Conservation (phyloP, 53 echinoderm and acorn worm species). For the Crossaster papposus region DNA sequence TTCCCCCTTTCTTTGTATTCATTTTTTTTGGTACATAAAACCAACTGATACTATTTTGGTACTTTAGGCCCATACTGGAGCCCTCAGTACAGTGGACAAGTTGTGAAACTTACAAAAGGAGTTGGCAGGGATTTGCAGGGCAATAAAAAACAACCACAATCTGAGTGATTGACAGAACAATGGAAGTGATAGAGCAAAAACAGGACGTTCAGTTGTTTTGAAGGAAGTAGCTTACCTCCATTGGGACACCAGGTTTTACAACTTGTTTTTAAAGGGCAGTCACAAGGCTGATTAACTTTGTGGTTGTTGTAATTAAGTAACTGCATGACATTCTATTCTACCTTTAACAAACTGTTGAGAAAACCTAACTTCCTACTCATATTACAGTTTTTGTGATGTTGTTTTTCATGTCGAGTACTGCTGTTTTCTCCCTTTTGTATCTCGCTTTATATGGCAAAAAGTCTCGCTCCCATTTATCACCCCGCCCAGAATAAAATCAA, state of each 20-base stretch:
- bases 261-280: neutral
- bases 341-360: neutral
- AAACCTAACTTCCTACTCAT: neutral
- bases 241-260: neutral
- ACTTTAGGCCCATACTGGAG: too few relatives aligned
- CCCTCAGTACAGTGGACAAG: neutral
- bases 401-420: too few relatives aligned
- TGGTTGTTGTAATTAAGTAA: neutral
- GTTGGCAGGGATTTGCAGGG: neutral
- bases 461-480: constrained; percentile 9
- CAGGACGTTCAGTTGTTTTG: constrained; percentile 42
- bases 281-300: neutral
- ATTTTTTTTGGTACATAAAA: neutral
- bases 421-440: too few relatives aligned
- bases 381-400: neutral
- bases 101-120: neutral
- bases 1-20: constrained; percentile 39
- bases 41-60: neutral
- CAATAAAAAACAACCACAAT: constrained; percentile 6
- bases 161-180: constrained; percentile 52
- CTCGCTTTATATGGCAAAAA: too few relatives aligned
- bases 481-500: constrained; percentile 48
- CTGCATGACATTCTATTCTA: neutral
- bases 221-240: constrained; percentile 15
- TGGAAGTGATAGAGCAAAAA: constrained; percentile 18